These are phyloP conservation scores for Tachystola acroxantha DNA, from an alignment of 2,888 invertebrate genomes.

Conservation along the genomic window DNA sequence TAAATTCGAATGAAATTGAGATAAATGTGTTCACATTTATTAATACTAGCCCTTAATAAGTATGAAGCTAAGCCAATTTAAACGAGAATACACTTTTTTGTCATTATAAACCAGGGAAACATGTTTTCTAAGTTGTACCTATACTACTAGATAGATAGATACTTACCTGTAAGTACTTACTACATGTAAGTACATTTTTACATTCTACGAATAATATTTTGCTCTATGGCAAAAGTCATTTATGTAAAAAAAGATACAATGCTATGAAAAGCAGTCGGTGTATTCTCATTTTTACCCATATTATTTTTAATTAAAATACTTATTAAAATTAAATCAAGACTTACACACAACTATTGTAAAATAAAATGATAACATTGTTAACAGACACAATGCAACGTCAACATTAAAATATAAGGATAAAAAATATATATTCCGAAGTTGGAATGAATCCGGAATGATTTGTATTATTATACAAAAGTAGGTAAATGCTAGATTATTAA, in stretches of 20 bases:
- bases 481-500: background rate
- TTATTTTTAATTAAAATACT: background rate
- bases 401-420: constrained; percentile 4
- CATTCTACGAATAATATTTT: too few species aligned
- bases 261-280: background rate
- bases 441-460: constrained; percentile 55
- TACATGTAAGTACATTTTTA: too few species aligned
- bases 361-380: constrained; percentile 14
- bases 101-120: too few species aligned
- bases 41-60: constrained; percentile 13
- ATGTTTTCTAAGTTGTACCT: too few species aligned
- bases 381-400: constrained; percentile 6
- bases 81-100: constrained; percentile 15
- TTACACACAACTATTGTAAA: constrained; percentile 21
- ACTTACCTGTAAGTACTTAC: too few species aligned
- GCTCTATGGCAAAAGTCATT: too few species aligned
- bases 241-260: too few species aligned
- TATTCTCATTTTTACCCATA: background rate
- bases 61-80: constrained; percentile 15
- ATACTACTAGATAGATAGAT: too few species aligned
- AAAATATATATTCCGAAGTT: constrained; percentile 34
- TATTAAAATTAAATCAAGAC: constrained; percentile 15
- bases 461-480: constrained; percentile 3
- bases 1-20: constrained; percentile 1
- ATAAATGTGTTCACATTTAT: constrained; percentile 9